A percentile compares a stretch with the other conserved stretches of the same genome.
phyloP scores from a whole-genome alignment of 2,888 invertebrate genomes.

The Harmothoe impar region DNA sequence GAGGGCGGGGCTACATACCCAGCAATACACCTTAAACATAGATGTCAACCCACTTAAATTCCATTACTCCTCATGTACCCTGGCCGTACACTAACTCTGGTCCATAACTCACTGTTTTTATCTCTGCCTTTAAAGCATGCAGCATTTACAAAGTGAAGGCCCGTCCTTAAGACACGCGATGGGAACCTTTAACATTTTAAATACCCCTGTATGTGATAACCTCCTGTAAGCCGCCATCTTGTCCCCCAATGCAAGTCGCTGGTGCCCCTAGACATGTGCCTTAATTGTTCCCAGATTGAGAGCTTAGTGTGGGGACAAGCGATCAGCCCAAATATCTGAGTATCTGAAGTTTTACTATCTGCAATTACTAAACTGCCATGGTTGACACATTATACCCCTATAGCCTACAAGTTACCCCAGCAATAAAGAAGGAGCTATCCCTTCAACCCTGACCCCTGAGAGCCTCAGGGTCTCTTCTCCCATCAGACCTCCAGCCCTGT shows the following conservation, averaged over 20 bases:
- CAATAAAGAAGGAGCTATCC: no score
- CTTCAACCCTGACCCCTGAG: no score
- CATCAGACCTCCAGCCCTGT: background rate
- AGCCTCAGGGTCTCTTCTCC: background rate
- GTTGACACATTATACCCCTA: no score
- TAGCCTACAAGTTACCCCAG: no score
- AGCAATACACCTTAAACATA: background rate
- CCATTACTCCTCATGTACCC: background rate
- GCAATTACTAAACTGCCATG: no score
- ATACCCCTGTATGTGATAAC: no score
- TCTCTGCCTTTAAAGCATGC: background rate
- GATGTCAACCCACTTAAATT: conserved; percentile 12
- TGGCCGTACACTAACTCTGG: background rate
- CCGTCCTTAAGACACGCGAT: background rate
- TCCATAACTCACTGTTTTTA: background rate
- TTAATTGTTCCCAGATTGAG: no score
- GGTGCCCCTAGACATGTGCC: background rate
- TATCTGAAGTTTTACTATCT: no score
- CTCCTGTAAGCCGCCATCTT: background rate
- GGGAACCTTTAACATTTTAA: background rate
- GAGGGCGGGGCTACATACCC: background rate
- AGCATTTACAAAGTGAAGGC: background rate
- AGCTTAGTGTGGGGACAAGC: no score
- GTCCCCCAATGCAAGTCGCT: background rate
- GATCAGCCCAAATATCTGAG: no score